Evolutionary conservation across 2,113 vertebrate genomes (phyloP), one percentile per base, ranked within the genome.

Genomic region (Bufo bufo): DNA sequence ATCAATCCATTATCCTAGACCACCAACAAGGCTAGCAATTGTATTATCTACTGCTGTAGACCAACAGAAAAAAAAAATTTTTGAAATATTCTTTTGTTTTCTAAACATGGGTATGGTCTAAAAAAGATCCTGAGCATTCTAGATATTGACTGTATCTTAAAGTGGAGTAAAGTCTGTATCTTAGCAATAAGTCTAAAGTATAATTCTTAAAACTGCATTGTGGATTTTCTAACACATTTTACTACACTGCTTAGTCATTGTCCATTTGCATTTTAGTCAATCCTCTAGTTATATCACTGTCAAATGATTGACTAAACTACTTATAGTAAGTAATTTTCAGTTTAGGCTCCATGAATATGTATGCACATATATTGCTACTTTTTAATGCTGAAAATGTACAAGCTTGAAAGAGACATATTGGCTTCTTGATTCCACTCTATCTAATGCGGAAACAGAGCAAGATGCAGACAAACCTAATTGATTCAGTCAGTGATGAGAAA

Each of bases 401-500:
- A 16, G 54, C 75, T 52, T 50, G 47, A 54, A 54, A 54, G 77
- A 3, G 0, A 59, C 23, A 33, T 5, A 58, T 11, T n/a, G 61
- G 12, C 33, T 50, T 50, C 47, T 66, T 20, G 66, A 66, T 66
- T 49, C 17, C 20, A 66, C 12, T n/a, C 5, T 52, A 4, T 63
- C 49, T 23, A 83, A 49, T 83, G 61, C 47, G 52, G 59, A 65
- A 78, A 82, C 14, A 58, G 6, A 82, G 61, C 49, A 66, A 83
- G 43, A 83, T 33, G 63, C n/a, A 83, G 45, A 66, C 20, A 23
- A 83, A 83, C 52, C 61, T 23, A 52, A 83, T 66, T 33, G 20
- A 69, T 66, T 65, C 16, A 84, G 23, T 72, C 50, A 56, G 49
- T 72, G 82, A 72, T 56, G 66, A 49, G 82, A 56, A 84, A 71